These are phyloP conservation scores for Zaprionus vittiger DNA, from an alignment of 1,140 invertebrate species.

Conservation along the genomic window DNA sequence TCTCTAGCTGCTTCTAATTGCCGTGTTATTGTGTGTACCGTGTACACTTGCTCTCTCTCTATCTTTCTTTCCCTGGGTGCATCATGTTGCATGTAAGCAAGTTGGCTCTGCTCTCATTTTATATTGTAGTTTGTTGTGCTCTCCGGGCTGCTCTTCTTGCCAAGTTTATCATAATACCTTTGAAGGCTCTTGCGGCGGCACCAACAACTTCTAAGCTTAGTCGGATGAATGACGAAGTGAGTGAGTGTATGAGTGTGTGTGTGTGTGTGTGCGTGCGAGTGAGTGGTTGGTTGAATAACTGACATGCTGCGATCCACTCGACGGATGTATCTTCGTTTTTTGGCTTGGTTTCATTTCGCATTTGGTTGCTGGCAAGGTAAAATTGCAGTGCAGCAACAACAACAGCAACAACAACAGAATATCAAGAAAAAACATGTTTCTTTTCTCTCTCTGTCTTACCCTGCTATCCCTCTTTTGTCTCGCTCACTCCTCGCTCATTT, in stretches of 20 bases:
- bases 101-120: conserved; percentile 26
- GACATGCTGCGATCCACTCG: conserved; percentile 42
- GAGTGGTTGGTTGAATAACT: conserved; percentile 46
- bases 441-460: conserved; percentile 2
- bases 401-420: background rate
- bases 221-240: conserved; percentile 45
- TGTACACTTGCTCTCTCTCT: background rate
- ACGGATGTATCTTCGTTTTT: conserved; percentile 61
- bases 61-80: conserved; percentile 30
- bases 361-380: conserved; percentile 57
- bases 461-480: background rate
- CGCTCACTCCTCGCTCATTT: conserved; percentile 11
- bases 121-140: conserved; percentile 23
- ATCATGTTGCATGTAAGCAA: conserved; percentile 61
- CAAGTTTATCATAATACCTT: conserved; percentile 69
- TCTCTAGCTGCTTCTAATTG: conserved; percentile 62
- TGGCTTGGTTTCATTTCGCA: conserved; percentile 49
- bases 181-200: conserved; percentile 52
- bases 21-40: conserved; percentile 37
- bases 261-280: conserved; percentile 23
- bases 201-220: conserved; percentile 38
- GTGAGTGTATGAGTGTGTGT: conserved; percentile 7
- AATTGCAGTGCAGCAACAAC: conserved; percentile 53
- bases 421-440: conserved; percentile 66
- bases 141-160: conserved; percentile 8